Base-by-base conservation (phyloP, 2,797 vertebrate species). In the Brachyrhaphis roseni region DNA sequence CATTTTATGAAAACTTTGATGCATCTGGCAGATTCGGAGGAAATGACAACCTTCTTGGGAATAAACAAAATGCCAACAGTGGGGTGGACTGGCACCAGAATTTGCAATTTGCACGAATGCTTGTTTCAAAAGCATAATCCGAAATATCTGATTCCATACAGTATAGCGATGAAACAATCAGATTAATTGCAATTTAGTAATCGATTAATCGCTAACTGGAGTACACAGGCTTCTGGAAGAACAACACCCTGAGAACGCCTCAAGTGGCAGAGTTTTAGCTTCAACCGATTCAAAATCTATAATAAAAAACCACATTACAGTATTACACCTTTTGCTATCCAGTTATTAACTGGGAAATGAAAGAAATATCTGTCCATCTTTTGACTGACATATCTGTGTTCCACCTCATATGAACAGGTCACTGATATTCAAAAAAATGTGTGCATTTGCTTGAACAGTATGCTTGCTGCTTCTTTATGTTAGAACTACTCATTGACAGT, bases 351-450 rank as follows among this genome's bases (percentile, higher is more conserved):
- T 26, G 23, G 51, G 8, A 11, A 53, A 53, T 53, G 51, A 26
- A 53, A 26, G 8, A 53, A 26, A 62, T 62, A 81, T 46, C 55
- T 75, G 76, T 78, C 79, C 73, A 78, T 76, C 70, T 47, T 75
- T 59, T 68, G 28, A 59, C 49, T 4, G 13, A 83, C 31, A 45
- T 46, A 66, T 85, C 74, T 46, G 59, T 86, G 76, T 89, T 83
- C 77, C 82, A 78, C 68, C 86, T 86, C 87, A 82, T 79, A 81
- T 55, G 66, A 92, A 81, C 82, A 91, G 87, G 82, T 91, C 84
- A 90, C 76, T 74, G 74, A 85, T 57, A 68, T 72, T 51, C 8
- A 84, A 71, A 84, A 87, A 86, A 36, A 36, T 18, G 81, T 34
- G 88, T 59, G 88, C 86, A 85, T 83, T 78, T 66, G 53, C 43